A percentile compares a stretch with the other conserved stretches of the same genome.
Conservation (phyloP, 2,113 vertebrate species). For the Onychostruthus taczanowskii region DNA sequence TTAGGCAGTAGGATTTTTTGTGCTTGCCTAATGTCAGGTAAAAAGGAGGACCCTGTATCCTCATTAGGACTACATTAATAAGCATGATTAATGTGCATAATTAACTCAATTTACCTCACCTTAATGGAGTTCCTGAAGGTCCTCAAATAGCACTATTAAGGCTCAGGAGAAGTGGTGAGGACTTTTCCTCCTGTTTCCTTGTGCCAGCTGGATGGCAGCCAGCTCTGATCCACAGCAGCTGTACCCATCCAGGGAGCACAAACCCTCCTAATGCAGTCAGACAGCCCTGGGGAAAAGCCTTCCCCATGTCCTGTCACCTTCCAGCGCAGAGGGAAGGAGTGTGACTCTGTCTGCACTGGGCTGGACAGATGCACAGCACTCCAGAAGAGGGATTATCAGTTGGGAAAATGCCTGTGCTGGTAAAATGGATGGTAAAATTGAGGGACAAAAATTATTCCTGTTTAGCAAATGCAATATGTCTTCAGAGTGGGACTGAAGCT, state of each 20-base stretch:
- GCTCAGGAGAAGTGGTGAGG: background rate
- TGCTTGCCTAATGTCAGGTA: background rate
- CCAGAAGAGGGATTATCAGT: background rate
- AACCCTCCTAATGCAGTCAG: background rate
- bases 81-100: background rate
- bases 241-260: background rate
- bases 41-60: background rate
- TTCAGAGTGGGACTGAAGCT: background rate
- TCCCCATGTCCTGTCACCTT: background rate
- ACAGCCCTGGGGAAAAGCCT: background rate
- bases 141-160: background rate
- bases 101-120: background rate
- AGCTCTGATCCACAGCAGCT: background rate
- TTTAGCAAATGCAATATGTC: background rate
- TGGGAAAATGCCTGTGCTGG: background rate
- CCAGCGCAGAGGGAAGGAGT: fast-evolving
- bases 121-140: background rate
- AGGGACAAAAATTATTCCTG: background rate
- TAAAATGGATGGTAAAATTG: background rate
- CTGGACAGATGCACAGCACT: background rate
- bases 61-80: background rate
- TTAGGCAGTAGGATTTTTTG: background rate
- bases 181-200: background rate
- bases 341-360: background rate
- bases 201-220: background rate